Percentiles rank a stretch among this genome's conserved stretches.
phyloP scores from a whole-genome alignment of 2,888 invertebrate genomes.

The Caenorhabditis angaria region DNA sequence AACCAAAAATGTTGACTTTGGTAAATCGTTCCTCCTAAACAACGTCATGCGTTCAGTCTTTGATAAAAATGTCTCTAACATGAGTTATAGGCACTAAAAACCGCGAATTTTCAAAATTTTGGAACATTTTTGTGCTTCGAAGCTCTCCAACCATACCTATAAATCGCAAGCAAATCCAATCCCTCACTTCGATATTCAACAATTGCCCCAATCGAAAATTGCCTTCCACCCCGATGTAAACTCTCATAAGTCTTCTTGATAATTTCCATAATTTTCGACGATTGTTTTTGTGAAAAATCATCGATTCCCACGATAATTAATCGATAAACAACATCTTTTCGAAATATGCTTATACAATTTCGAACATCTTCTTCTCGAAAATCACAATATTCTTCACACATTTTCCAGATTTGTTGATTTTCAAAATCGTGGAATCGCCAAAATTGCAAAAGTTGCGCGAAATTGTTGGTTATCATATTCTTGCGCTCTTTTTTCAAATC shows the following conservation, averaged over 20 bases:
- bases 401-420: constrained; percentile 19
- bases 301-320: constrained; percentile 16
- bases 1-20: too few relatives aligned
- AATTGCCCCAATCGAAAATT: constrained; percentile 20
- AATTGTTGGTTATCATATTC: constrained; percentile 17
- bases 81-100: too few relatives aligned
- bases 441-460: constrained; percentile 18
- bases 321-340: constrained; percentile 23
- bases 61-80: too few relatives aligned
- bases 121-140: too few relatives aligned
- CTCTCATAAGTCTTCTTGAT: constrained; percentile 25
- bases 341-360: constrained; percentile 1
- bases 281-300: background rate
- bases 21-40: too few relatives aligned
- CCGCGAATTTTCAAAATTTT: too few relatives aligned
- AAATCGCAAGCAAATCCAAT: constrained; percentile 19
- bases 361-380: constrained; percentile 15
- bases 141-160: too few relatives aligned
- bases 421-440: constrained; percentile 12
- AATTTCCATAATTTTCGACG: background rate
- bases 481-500: constrained; percentile 21
- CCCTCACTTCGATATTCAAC: constrained; percentile 28
- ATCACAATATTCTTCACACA: constrained; percentile 23
- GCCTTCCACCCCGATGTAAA: constrained; percentile 20
- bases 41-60: too few relatives aligned